These are phyloP conservation scores for Eupeodes latifasciatus DNA, from an alignment of 2,888 invertebrate genomes.

Conservation along the genomic window DNA sequence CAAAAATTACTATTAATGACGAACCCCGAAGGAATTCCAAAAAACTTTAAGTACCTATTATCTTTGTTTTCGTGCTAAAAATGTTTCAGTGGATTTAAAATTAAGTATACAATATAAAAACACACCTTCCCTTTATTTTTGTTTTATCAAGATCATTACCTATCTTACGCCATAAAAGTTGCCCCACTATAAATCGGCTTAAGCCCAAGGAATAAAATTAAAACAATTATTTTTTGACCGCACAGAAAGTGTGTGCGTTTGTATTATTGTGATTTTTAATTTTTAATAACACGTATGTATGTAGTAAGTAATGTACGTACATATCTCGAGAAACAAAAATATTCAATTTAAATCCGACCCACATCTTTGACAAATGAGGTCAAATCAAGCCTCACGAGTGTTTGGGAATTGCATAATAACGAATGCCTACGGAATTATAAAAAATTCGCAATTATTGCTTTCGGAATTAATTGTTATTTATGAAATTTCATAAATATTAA, in stretches of 20 bases:
- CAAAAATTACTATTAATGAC: too few relatives aligned
- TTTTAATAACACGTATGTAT: too few relatives aligned
- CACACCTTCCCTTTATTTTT: too few relatives aligned
- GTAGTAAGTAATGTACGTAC: neutral
- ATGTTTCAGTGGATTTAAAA: too few relatives aligned
- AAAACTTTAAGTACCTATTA: too few relatives aligned
- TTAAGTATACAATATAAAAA: too few relatives aligned
- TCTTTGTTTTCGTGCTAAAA: too few relatives aligned
- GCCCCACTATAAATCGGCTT: neutral
- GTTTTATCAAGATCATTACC: too few relatives aligned
- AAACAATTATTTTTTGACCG: neutral
- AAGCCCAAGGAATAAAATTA: neutral
- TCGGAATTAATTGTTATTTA: neutral
- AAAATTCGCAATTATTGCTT: constrained; percentile 1
- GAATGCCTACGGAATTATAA: neutral
- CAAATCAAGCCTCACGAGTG: neutral
- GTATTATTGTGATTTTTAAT: neutral
- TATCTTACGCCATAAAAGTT: neutral
- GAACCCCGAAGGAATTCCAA: too few relatives aligned
- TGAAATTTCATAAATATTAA: neutral
- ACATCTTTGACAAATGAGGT: constrained; percentile 45
- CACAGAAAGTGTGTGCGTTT: constrained; percentile 10
- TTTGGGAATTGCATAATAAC: neutral
- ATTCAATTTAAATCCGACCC: constrained; percentile 57
- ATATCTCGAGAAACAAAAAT: neutral